phyloP scores from a whole-genome alignment of 2,888 invertebrate genomes.

The Trissoscelio sp. region DNA sequence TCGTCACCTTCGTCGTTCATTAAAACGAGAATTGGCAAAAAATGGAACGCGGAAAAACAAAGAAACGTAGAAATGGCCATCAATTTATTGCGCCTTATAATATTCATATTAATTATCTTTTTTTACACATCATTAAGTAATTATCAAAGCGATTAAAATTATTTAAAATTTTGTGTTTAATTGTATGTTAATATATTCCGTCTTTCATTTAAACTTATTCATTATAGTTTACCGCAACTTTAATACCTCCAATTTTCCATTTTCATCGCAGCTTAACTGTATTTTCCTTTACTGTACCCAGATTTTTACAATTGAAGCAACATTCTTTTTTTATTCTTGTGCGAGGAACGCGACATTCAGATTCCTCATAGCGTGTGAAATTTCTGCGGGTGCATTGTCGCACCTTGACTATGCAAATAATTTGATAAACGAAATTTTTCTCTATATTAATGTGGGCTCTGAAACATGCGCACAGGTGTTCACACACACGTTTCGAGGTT shows the following conservation, averaged over 20 bases:
- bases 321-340: background rate
- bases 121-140: too few relatives aligned
- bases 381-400: slow-evolving; percentile 30
- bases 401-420: slow-evolving; percentile 45
- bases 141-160: too few relatives aligned
- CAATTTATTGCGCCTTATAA: slow-evolving; percentile 24
- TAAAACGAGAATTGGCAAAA: slow-evolving; percentile 23
- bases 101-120: slow-evolving; percentile 18
- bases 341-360: slow-evolving; percentile 11
- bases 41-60: background rate
- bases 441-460: slow-evolving; percentile 42
- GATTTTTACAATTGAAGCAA: too few relatives aligned
- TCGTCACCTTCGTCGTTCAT: slow-evolving; percentile 41
- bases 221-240: too few relatives aligned
- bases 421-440: slow-evolving; percentile 49
- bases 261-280: too few relatives aligned
- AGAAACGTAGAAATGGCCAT: slow-evolving; percentile 9
- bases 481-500: slow-evolving; percentile 57
- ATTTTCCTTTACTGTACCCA: too few relatives aligned
- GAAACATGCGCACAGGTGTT: slow-evolving; percentile 46
- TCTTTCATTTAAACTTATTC: too few relatives aligned
- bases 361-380: slow-evolving; percentile 34
- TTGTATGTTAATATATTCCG: too few relatives aligned
- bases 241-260: too few relatives aligned
- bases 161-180: too few relatives aligned